Evolutionary conservation across 2,888 invertebrate genomes (phyloP).

Genomic region (Apodemia hepburni): DNA sequence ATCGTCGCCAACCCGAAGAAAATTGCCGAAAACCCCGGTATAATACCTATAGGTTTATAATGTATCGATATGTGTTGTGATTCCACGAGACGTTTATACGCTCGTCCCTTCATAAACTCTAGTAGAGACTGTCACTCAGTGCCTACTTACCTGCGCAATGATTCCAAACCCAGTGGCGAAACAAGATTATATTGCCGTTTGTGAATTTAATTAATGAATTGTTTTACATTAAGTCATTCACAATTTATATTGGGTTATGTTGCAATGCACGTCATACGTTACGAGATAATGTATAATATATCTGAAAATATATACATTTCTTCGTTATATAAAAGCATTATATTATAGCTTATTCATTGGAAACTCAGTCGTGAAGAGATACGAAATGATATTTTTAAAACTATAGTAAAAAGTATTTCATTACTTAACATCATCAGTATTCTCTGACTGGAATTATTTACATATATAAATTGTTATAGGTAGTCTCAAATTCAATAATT

Average conservation of each 20-base stretch:
- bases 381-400: too few species aligned
- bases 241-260: constrained; percentile 22
- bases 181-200: constrained; percentile 44
- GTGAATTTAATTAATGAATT: constrained; percentile 18
- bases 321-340: too few species aligned
- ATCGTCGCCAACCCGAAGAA: constrained; percentile 94
- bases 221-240: background rate
- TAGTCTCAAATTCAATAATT: background rate
- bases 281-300: too few species aligned
- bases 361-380: too few species aligned
- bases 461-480: too few species aligned
- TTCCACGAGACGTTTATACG: constrained; percentile 65
- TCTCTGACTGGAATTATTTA: too few species aligned
- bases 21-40: constrained; percentile 98
- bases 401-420: too few species aligned
- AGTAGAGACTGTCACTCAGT: constrained; percentile 76
- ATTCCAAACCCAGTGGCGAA: constrained; percentile 49
- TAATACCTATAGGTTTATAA: constrained; percentile 84
- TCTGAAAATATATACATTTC: too few species aligned
- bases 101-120: constrained; percentile 61
- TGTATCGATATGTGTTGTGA: constrained; percentile 81
- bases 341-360: too few species aligned
- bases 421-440: too few species aligned
- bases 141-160: constrained; percentile 70
- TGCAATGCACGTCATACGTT: background rate